A percentile compares a stretch with the other conserved stretches of the same genome.
Conservation (phyloP, 2,888 invertebrate species). For the Perizoma affinitatum region DNA sequence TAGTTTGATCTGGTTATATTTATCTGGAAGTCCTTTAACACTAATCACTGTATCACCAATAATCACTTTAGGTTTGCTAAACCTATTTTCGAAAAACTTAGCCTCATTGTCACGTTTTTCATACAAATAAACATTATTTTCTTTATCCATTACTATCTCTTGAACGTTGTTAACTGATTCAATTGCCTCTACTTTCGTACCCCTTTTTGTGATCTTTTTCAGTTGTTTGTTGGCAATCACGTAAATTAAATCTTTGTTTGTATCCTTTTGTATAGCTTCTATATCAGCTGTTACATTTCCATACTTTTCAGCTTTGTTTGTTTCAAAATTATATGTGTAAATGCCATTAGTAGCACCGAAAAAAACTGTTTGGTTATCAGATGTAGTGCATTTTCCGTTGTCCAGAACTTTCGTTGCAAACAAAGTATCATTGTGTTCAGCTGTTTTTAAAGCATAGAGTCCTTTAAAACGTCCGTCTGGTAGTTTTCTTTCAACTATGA, state of each 20-base stretch:
- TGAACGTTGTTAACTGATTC: slow-evolving; percentile 11
- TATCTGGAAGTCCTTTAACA: slow-evolving; percentile 14
- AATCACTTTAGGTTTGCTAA: slow-evolving; percentile 21
- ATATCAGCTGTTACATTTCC: slow-evolving; percentile 23
- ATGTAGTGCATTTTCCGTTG: slow-evolving; percentile 14
- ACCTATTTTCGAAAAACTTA: slow-evolving; percentile 6
- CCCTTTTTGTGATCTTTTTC: slow-evolving; percentile 18
- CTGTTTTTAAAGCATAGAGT: slow-evolving; percentile 7
- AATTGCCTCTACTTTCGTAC: slow-evolving; percentile 12
- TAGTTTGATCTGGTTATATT: slow-evolving; percentile 15
- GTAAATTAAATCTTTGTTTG: slow-evolving; percentile 17
- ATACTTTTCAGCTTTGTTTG: slow-evolving; percentile 11
- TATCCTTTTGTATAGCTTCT: slow-evolving; percentile 18
- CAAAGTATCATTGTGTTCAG: neutral
- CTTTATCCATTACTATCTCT: slow-evolving; percentile 15
- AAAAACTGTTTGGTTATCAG: slow-evolving; percentile 18
- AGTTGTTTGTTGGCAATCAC: slow-evolving; percentile 17
- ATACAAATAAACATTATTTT: slow-evolving; percentile 15
- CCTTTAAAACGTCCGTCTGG: slow-evolving; percentile 2
- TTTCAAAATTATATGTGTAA: slow-evolving; percentile 20
- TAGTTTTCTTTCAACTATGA: slow-evolving; percentile 10
- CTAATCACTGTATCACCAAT: slow-evolving; percentile 8
- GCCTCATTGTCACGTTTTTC: slow-evolving; percentile 1
- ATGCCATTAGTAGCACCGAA: slow-evolving; percentile 22
- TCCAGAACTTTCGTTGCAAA: slow-evolving; percentile 13